Evolutionary conservation across 1,140 invertebrate genomes (phyloP), one percentile per base, ranked within the genome.

Genomic region (Microplitis demolitor): DNA sequence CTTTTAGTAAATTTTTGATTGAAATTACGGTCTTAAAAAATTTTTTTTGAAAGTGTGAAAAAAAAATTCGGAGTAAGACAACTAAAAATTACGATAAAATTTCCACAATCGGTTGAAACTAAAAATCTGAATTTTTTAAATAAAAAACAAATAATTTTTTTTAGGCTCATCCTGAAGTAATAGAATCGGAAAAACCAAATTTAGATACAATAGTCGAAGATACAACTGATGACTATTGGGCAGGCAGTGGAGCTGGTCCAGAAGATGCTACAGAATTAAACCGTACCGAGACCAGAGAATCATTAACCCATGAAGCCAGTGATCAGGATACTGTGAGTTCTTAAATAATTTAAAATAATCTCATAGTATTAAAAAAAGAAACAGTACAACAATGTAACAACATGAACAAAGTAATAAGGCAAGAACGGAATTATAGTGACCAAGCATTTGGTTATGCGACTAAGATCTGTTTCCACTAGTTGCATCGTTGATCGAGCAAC

Each of bases 241-340:
- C 85, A 53, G 84, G 86, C 74, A 87, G 86, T 61, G 86, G 86
- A 61, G 82, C 84, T 4, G 84, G 85, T 53, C 84, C 84, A 31
- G 86, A 87, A 16, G 82, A 84, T 14, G 84, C 8, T 11, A 5
- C 85, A 11, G 84, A 86, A 6, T 74, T 77, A 24, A 61, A 72
- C 71, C 78, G 88, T 80, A 92, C 92, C 82, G 90, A 91, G 77
- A 91, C 90, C 3, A 87, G 90, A 81, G 91, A 92, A 78, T 88
- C 90, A 4, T 84, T 92, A 24, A 89, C 89, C 51, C 89, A 90
- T 72, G 91, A 92, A 75, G 90, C 91, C 56, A 92, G 90, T 79
- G 90, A 92, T 82, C 90, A 91, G 79, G 90, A 92, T 79, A 89
- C 91, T 64, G 91, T 92, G 81, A 90, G 90, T 88, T 67, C 62